phyloP scores from a whole-genome alignment of 2,797 vertebrate genomes.

The Syngnathus rostellatus region DNA sequence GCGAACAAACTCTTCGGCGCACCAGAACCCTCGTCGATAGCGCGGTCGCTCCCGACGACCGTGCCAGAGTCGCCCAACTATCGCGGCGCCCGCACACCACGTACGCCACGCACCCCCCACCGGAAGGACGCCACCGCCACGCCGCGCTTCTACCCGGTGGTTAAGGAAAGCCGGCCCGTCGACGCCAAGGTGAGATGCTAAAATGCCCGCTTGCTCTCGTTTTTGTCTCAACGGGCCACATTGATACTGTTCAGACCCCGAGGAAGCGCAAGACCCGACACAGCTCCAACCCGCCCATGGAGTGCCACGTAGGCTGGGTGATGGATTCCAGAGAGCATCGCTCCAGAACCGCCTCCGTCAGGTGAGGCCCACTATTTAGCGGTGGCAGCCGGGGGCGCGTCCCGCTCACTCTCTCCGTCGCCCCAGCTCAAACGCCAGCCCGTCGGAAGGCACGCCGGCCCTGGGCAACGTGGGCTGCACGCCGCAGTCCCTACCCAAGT shows the following conservation, averaged over 20 bases:
- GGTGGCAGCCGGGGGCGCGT: too few relatives aligned
- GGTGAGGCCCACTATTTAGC: conserved; percentile 59
- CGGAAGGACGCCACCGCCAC: conserved; percentile 89
- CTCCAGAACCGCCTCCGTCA: conserved; percentile 91
- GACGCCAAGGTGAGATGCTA: conserved; percentile 84
- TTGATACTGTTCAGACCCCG: conserved; percentile 71
- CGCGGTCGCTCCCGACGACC: conserved; percentile 90
- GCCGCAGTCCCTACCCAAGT: conserved; percentile 95
- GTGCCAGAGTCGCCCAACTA: conserved; percentile 96
- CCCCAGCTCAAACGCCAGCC: conserved; percentile 83
- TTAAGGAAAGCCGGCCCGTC: conserved; percentile 91
- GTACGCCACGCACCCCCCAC: conserved; percentile 90
- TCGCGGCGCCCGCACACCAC: conserved; percentile 86
- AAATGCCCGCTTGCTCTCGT: neutral
- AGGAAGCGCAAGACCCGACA: conserved; percentile 97
- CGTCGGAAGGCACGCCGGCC: conserved; percentile 83
- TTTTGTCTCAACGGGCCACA: too few relatives aligned
- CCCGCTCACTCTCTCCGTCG: neutral
- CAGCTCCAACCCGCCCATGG: conserved; percentile 96
- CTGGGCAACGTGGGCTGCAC: conserved; percentile 88
- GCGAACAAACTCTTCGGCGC: conserved; percentile 95
- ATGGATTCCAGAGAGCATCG: conserved; percentile 98
- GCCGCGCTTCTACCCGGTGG: conserved; percentile 94
- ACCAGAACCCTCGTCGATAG: conserved; percentile 84
- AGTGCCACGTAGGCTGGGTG: conserved; percentile 98